These are phyloP conservation scores for Chlorops oryzae DNA, from an alignment of 1,140 invertebrate species.

Conservation along the genomic window DNA sequence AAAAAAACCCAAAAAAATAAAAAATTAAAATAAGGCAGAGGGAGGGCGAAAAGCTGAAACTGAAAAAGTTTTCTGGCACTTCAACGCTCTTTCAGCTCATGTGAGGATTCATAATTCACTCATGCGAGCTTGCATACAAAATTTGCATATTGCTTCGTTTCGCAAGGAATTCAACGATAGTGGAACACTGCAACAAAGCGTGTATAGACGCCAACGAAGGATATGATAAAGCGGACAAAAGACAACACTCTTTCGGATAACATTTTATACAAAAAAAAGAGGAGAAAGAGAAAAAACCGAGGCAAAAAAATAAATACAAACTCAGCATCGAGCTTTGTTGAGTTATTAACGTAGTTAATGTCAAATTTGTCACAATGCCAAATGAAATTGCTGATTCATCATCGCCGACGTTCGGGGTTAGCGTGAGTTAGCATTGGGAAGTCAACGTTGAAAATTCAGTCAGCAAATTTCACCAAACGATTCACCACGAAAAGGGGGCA, in stretches of 20 bases:
- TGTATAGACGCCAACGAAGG: too few species aligned
- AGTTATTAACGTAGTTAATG: conserved; percentile 9
- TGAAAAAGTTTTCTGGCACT: conserved; percentile 1
- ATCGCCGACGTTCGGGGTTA: background rate
- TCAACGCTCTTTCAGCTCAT: conserved; percentile 9
- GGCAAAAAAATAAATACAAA: background rate
- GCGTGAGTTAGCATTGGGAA: background rate
- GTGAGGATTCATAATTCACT: conserved; percentile 8
- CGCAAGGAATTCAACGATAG: too few species aligned
- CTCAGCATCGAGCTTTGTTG: background rate
- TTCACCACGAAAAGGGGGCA: background rate
- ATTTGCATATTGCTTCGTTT: conserved; percentile 9
- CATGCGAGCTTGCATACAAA: conserved; percentile 10
- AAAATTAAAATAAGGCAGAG: too few species aligned
- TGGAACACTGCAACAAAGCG: too few species aligned
- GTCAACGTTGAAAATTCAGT: conserved; percentile 1
- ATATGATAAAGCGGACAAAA: too few species aligned
- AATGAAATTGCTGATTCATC: conserved; percentile 8
- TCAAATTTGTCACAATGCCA: conserved; percentile 9
- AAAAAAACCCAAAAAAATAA: conserved; percentile 9
- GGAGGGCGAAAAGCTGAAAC: too few species aligned
- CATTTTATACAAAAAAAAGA: too few species aligned
- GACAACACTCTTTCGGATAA: too few species aligned
- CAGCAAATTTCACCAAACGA: too few species aligned
- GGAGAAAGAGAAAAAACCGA: conserved; percentile 3